Conservation (phyloP, 2,797 vertebrate genomes). For the Ptychobarbus kaznakovi region DNA sequence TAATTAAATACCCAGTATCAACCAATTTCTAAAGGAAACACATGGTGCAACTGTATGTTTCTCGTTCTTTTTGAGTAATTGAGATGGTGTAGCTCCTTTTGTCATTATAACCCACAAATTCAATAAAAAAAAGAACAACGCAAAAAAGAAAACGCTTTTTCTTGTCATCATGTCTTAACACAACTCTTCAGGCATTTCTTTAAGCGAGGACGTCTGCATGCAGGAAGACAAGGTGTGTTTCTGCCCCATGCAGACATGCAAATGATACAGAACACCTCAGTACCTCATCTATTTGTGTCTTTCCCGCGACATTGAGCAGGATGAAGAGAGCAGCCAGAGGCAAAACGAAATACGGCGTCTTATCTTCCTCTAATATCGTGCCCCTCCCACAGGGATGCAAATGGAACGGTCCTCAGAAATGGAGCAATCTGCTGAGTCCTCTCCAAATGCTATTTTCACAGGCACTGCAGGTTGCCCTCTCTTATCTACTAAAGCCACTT, state of each 20-base stretch:
- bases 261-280: slow-evolving; percentile 25
- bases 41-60: neutral
- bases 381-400: slow-evolving; percentile 44
- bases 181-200: slow-evolving; percentile 5
- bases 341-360: slow-evolving; percentile 4
- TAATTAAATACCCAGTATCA: neutral
- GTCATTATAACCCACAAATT: neutral
- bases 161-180: neutral
- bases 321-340: neutral
- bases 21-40: neutral
- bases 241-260: slow-evolving; percentile 26
- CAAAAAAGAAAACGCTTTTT: neutral
- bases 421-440: slow-evolving; percentile 43
- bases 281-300: neutral
- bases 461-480: slow-evolving; percentile 58
- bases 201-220: neutral
- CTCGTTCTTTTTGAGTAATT: neutral
- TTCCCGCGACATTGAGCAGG: slow-evolving; percentile 34
- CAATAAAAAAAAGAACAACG: neutral
- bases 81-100: neutral
- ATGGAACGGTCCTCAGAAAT: slow-evolving; percentile 36
- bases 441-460: slow-evolving; percentile 59
- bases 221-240: neutral
- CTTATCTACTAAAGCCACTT: slow-evolving; percentile 61
- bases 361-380: slow-evolving; percentile 2